Percentiles rank a stretch among this genome's conserved stretches.
These are phyloP conservation scores for Pseudorasbora parva DNA, from an alignment of 2,113 vertebrate genomes.

Conservation along the genomic window DNA sequence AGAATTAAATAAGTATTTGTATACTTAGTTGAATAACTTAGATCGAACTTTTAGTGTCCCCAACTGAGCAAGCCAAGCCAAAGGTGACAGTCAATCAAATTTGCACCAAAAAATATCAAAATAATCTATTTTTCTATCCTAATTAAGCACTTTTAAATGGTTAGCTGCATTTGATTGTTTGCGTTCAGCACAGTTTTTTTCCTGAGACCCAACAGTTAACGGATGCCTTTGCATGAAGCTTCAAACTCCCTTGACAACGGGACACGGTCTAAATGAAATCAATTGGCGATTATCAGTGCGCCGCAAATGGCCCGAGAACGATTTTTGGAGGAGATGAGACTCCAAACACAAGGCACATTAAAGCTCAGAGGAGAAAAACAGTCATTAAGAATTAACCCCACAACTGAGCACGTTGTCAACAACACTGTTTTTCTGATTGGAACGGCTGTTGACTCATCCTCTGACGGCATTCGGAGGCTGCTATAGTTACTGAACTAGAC, in stretches of 20 bases:
- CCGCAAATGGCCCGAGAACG: conserved; percentile 5
- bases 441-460: conserved; percentile 55
- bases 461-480: conserved; percentile 47
- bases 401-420: conserved; percentile 38
- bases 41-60: too few species aligned
- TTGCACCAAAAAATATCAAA: not conserved
- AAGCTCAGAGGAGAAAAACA: conserved; percentile 19
- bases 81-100: too few species aligned
- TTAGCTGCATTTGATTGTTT: not conserved
- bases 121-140: not conserved
- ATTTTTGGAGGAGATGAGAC: not conserved
- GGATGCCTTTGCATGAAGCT: not conserved
- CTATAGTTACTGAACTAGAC: conserved; percentile 49
- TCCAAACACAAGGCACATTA: not conserved
- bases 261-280: not conserved
- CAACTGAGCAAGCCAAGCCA: too few species aligned
- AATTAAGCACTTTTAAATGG: not conserved
- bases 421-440: conserved; percentile 52
- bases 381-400: conserved; percentile 52
- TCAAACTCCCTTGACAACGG: not conserved
- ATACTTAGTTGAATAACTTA: too few species aligned
- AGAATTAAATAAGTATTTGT: too few species aligned
- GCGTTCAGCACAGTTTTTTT: not conserved
- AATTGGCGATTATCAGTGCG: conserved; percentile 11
- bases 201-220: not conserved